phyloP scores from a whole-genome alignment of 1,140 invertebrate species.

The Anoplolepis gracilipes region DNA sequence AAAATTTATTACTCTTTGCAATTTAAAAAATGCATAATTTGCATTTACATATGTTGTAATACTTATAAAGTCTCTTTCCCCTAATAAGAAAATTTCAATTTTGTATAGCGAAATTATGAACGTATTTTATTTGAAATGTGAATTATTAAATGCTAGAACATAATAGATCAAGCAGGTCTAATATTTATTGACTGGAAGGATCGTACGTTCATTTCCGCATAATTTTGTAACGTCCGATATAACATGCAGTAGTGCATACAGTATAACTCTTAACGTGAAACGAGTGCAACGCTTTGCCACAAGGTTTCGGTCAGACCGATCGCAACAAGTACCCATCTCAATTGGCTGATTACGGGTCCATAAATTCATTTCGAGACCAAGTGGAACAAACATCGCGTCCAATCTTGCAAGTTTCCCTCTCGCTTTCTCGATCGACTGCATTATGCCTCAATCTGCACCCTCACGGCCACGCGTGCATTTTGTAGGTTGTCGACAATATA shows the following conservation, averaged over 20 bases:
- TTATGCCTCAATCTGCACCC: constrained; percentile 72
- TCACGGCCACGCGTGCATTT: not conserved
- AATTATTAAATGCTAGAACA: not conserved
- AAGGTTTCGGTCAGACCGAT: constrained; percentile 68
- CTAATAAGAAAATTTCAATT: not conserved
- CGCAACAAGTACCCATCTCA: constrained; percentile 75
- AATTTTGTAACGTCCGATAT: constrained; percentile 64
- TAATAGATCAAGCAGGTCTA: not conserved
- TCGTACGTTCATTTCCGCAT: constrained; percentile 39
- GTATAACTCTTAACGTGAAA: constrained; percentile 41
- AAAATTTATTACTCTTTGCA: constrained; percentile 21
- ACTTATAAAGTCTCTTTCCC: not conserved
- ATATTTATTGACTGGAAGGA: constrained; percentile 1
- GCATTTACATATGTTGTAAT: not conserved
- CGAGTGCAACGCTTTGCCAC: constrained; percentile 69
- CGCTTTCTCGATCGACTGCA: not conserved
- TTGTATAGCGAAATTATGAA: constrained; percentile 5
- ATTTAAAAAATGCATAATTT: not conserved
- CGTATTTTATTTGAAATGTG: not conserved
- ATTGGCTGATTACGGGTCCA: constrained; percentile 79
- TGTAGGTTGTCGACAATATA: not conserved
- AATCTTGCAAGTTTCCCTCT: not conserved
- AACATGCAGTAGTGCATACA: not conserved
- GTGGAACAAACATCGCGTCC: constrained; percentile 70
- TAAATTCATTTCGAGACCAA: constrained; percentile 82